These are phyloP conservation scores for Steinernema hermaphroditum DNA, from an alignment of 2,888 invertebrate genomes.

Conservation along the genomic window DNA sequence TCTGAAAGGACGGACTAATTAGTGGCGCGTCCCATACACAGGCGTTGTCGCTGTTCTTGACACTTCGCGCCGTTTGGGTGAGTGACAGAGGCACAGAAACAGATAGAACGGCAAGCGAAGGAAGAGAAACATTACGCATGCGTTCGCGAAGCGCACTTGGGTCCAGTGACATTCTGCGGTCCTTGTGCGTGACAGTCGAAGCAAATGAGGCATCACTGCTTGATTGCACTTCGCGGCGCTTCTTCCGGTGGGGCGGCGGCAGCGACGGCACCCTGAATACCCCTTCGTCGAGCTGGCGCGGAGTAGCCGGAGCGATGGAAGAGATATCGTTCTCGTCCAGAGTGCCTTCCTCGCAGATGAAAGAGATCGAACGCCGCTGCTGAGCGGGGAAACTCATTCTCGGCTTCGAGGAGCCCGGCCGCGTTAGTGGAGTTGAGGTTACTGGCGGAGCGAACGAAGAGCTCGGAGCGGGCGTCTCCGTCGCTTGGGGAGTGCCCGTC, in stretches of 20 bases:
- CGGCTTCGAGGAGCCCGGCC: background rate
- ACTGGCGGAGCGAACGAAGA: constrained; percentile 8
- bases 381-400: background rate
- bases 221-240: background rate
- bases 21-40: background rate
- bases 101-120: background rate
- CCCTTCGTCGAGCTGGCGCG: background rate
- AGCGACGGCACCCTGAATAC: constrained; percentile 1
- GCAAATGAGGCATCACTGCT: background rate
- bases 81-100: background rate
- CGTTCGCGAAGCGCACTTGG: background rate
- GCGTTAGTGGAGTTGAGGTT: background rate
- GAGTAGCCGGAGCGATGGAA: too few relatives aligned
- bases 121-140: constrained; percentile 12
- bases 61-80: background rate
- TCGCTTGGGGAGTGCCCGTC: background rate
- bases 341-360: background rate
- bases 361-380: background rate
- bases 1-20: constrained; percentile 40
- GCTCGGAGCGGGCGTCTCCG: background rate
- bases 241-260: constrained; percentile 1
- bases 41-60: background rate
- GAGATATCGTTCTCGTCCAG: background rate
- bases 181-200: too few relatives aligned
- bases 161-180: background rate